A percentile compares a stretch with the other conserved stretches of the same genome.
Conservation (phyloP, 2,797 vertebrate species). For the Rhabdophis nuchalis region DNA sequence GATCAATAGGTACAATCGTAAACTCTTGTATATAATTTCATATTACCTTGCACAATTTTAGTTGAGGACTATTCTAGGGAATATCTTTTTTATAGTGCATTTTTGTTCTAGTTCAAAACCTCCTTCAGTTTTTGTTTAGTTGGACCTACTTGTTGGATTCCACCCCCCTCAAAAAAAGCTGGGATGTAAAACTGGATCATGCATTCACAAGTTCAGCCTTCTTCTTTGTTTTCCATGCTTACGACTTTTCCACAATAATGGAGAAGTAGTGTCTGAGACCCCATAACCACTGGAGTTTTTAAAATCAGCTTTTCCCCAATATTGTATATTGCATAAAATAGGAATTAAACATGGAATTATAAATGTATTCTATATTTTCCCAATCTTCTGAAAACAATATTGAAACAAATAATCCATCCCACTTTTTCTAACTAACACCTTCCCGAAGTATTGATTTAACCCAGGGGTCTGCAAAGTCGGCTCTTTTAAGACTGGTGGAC, state of each 20-base stretch:
- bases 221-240: not conserved
- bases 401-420: not conserved
- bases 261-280: not conserved
- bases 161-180: rapidly evolving
- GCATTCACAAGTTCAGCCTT: not conserved
- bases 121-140: not conserved
- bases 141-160: not conserved
- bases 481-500: no score
- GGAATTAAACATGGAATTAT: not conserved
- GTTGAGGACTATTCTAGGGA: not conserved
- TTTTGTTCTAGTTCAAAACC: not conserved
- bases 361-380: not conserved
- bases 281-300: not conserved
- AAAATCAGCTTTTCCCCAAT: not conserved
- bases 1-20: not conserved
- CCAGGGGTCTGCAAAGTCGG: no score
- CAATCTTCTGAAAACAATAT: not conserved
- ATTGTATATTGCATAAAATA: not conserved
- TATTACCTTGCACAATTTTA: not conserved
- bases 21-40: not conserved
- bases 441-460: not conserved
- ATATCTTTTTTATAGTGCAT: not conserved
- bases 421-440: not conserved
- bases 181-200: not conserved
- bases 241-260: not conserved